Conservation (phyloP, 1,140 invertebrate genomes). For the Dolichoris vasculosae region DNA sequence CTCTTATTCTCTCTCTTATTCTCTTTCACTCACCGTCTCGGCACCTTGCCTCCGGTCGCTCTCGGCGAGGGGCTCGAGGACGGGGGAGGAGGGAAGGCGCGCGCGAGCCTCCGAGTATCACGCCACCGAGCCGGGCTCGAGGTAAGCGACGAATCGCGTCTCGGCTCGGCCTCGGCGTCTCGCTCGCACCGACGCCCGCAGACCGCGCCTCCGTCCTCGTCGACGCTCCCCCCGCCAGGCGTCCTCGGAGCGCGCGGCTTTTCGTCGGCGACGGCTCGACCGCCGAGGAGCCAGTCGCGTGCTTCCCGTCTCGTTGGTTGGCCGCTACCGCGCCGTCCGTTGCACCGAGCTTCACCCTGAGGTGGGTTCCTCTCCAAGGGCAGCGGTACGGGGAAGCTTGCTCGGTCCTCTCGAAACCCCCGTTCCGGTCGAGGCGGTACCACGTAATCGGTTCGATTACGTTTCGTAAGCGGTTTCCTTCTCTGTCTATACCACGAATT, state of each 20-base stretch:
- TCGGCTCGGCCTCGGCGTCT: background rate
- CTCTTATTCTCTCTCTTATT: background rate
- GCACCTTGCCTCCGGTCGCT: background rate
- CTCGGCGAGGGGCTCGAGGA: background rate
- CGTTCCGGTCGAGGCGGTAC: too few species aligned
- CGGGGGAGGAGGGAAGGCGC: background rate
- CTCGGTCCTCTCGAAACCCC: too few species aligned
- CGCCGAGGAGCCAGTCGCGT: slow-evolving; percentile 36
- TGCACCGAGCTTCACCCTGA: background rate
- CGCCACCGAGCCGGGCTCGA: slow-evolving; percentile 46
- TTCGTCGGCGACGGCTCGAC: slow-evolving; percentile 7
- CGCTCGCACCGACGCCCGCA: slow-evolving; percentile 13
- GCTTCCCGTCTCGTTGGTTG: slow-evolving; percentile 28
- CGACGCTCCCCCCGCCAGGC: background rate
- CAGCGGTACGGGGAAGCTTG: too few species aligned
- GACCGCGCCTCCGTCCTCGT: background rate
- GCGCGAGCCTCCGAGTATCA: slow-evolving; percentile 32
- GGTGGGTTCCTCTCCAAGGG: background rate
- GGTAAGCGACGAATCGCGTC: slow-evolving; percentile 49
- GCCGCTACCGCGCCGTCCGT: background rate
- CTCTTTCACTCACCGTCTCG: background rate
- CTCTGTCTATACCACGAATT: too few species aligned
- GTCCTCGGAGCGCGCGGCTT: slow-evolving; percentile 36
- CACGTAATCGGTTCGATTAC: too few species aligned
- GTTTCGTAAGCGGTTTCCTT: too few species aligned